Evolutionary conservation across 30 jellyfish, hydroid and myxozoan species (phyloP).

Genomic region (Catostylus mosaicus): DNA sequence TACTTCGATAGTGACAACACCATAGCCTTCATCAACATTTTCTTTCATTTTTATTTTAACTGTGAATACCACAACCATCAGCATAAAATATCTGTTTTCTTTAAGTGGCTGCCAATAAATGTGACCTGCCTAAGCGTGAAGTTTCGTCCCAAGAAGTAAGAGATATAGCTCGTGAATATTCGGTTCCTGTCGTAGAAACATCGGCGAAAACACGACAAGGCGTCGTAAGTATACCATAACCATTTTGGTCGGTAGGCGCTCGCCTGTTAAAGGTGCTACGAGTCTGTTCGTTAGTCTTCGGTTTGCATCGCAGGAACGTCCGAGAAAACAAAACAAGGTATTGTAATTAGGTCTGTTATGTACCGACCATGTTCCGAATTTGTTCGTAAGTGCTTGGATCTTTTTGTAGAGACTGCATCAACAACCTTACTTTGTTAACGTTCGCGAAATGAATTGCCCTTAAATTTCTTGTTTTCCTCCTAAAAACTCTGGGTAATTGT

Average conservation of each 20-base stretch:
- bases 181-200: conserved; percentile 90
- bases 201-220: conserved; percentile 98
- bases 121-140: conserved; percentile 91
- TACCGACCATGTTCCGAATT: no score
- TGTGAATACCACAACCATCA: background rate
- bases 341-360: no score
- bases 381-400: no score
- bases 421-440: no score
- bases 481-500: no score
- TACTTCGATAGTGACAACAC: background rate
- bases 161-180: conserved; percentile 70
- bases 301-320: no score
- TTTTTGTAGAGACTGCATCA: no score
- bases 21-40: background rate
- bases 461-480: no score
- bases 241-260: background rate
- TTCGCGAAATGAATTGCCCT: no score
- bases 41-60: background rate
- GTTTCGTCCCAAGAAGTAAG: conserved; percentile 94
- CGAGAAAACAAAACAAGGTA: no score
- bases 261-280: no score
- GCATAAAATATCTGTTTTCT: background rate
- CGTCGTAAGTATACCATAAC: conserved; percentile 62
- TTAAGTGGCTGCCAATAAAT: conserved; percentile 96
- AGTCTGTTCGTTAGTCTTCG: no score